Evolutionary conservation across 2,797 vertebrate genomes (phyloP), one percentile per base, ranked within the genome.

Genomic region (Sphenopsis melanotis): DNA sequence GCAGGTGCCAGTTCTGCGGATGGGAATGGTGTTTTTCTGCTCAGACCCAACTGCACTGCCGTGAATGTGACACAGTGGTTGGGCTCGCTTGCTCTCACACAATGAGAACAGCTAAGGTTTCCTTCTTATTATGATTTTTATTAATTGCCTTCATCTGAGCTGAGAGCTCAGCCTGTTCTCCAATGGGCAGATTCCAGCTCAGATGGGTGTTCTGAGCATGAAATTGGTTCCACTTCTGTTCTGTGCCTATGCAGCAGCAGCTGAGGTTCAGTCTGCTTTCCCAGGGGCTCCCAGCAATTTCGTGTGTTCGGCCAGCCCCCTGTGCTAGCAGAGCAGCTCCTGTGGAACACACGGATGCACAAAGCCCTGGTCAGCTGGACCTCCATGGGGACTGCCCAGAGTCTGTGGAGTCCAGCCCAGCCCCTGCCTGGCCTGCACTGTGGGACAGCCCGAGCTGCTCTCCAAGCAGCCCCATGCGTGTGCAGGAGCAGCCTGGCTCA

Each of bases 31-130:
- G 6, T 4, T 80, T 89, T 89, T 56, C 49, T 17, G 34, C 60
- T 61, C 66, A 65, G 32, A 70, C 14, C 17, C 14, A 6, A 2
- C 9, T 39, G 37, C 61, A 41, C 12, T 66, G 41, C 26, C 4
- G 1, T 39, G 53, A 27, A 34, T 2, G 2, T 63, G 44, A 17
- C 1, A 1, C 12, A 13, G 32, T 23, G 8, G 15, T 30, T 57
- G 50, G 16, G 13, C 24, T 16, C 8, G 1, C 53, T 39, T 6
- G 1, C 15, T 46, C 15, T 17, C 39, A 11, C 22, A 26, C 9
- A 11, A 13, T 2, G 11, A 34, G 52, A 61, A 11, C 17, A 60
- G 41, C 27, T 68, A n/a, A 20, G 32, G 9, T 61, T 87, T 90
- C 15, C 24, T 76, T 18, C 39, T 32, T 21, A 10, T 55, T 52